Conservation (phyloP, 2,113 vertebrate genomes). For the Mormoops blainvillei region DNA sequence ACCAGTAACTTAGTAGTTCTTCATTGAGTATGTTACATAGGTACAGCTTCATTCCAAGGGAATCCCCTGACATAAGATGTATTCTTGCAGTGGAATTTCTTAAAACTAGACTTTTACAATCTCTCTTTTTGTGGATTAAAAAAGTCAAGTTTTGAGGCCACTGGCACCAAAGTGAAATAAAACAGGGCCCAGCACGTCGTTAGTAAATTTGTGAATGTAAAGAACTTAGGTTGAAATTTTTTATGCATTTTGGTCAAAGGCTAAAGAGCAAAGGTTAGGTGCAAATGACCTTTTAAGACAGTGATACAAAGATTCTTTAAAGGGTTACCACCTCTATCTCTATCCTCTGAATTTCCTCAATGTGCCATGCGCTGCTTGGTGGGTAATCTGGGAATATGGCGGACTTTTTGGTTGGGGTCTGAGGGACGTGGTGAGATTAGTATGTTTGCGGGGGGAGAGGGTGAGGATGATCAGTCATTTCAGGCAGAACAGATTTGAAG, state of each 20-base stretch:
- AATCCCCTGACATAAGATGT: background rate
- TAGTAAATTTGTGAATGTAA: background rate
- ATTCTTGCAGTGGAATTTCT: background rate
- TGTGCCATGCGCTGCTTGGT: background rate
- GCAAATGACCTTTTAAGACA: background rate
- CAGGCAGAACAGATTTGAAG: background rate
- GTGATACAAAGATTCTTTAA: background rate
- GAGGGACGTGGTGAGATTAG: background rate
- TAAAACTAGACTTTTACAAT: background rate
- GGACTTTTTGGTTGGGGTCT: background rate
- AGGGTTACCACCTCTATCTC: background rate
- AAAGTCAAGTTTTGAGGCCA: background rate
- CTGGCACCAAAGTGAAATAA: background rate
- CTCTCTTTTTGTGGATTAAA: background rate
- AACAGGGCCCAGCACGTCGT: background rate
- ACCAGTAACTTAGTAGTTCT: background rate
- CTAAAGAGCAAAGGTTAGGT: background rate
- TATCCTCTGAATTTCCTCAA: background rate
- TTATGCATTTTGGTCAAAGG: background rate
- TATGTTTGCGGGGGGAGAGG: background rate
- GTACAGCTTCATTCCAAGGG: background rate
- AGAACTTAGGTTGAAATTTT: background rate
- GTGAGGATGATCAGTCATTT: background rate
- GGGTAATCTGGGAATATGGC: background rate
- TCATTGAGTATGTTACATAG: rapidly evolving